These are phyloP conservation scores for Calliopum simillimum DNA, from an alignment of 2,888 invertebrate species.

Conservation along the genomic window DNA sequence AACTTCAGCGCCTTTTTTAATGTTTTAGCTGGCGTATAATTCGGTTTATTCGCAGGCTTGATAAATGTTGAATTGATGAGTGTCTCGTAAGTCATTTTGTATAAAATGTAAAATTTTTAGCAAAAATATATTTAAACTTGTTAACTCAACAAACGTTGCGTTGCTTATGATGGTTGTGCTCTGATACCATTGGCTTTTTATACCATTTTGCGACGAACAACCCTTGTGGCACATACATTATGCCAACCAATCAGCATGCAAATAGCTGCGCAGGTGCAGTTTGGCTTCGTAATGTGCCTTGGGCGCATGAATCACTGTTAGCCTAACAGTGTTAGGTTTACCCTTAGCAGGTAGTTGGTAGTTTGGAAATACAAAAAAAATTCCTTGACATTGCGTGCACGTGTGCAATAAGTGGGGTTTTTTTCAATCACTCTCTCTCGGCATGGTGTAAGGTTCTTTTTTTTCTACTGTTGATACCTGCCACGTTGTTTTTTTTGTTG, in stretches of 20 bases:
- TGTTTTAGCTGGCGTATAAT: constrained; percentile 46
- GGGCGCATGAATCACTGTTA: constrained; percentile 23
- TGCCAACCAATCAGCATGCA: constrained; percentile 30
- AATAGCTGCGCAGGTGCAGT: constrained; percentile 45
- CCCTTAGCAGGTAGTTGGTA: constrained; percentile 42
- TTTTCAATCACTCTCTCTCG: constrained; percentile 25
- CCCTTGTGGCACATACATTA: constrained; percentile 43
- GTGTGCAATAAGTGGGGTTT: constrained; percentile 44
- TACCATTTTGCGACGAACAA: constrained; percentile 46
- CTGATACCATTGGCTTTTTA: constrained; percentile 49
- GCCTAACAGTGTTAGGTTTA: background rate
- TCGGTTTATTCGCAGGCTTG: constrained; percentile 45
- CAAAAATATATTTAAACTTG: constrained; percentile 15
- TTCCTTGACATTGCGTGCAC: constrained; percentile 43
- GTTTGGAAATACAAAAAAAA: constrained; percentile 30
- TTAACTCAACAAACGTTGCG: constrained; percentile 27
- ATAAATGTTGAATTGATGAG: constrained; percentile 45
- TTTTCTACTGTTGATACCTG: constrained; percentile 34
- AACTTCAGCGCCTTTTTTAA: constrained; percentile 53
- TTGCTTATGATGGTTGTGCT: constrained; percentile 51
- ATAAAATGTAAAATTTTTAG: constrained; percentile 22
- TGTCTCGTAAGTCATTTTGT: constrained; percentile 55
- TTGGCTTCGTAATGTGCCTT: constrained; percentile 20
- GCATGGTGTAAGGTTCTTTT: constrained; percentile 31
- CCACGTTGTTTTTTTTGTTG: background rate